phyloP scores from a whole-genome alignment of 2,888 invertebrate genomes.

The Anodontia alba region DNA sequence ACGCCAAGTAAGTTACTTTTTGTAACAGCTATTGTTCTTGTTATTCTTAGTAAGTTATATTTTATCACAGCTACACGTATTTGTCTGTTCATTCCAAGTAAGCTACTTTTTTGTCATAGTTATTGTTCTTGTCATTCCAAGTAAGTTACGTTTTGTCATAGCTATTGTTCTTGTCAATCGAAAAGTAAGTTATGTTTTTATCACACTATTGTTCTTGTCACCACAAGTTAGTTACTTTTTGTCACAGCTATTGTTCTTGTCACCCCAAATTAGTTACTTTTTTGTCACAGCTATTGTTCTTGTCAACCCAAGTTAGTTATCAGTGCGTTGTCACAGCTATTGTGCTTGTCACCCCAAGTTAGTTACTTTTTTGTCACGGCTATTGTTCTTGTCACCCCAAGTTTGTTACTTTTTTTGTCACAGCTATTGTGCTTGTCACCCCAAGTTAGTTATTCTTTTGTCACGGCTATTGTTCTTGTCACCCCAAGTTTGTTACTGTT shows the following conservation, averaged over 20 bases:
- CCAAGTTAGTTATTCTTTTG: constrained; percentile 88
- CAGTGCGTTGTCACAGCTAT: constrained; percentile 90
- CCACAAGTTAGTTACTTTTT: too few species aligned
- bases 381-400: constrained; percentile 95
- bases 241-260: not conserved
- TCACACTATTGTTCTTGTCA: too few species aligned
- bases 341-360: constrained; percentile 94
- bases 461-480: constrained; percentile 96
- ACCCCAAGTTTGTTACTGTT: constrained; percentile 95
- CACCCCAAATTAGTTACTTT: not conserved
- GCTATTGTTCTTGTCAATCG: not conserved
- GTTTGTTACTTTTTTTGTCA: constrained; percentile 96
- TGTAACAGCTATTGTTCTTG: not conserved
- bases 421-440: constrained; percentile 97
- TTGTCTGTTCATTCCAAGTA: not conserved
- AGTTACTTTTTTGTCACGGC: constrained; percentile 90
- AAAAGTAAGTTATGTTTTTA: too few species aligned
- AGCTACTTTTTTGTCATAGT: too few species aligned
- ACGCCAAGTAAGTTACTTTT: constrained; percentile 53
- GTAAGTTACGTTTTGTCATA: constrained; percentile 87
- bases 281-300: too few species aligned
- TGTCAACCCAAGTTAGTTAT: too few species aligned
- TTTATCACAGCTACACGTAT: too few species aligned
- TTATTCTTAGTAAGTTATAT: too few species aligned
- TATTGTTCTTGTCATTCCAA: too few species aligned